Percentiles rank a stretch among this genome's conserved stretches.
Conservation (phyloP, 2,113 vertebrate species). For the Colistium nudipinnis region DNA sequence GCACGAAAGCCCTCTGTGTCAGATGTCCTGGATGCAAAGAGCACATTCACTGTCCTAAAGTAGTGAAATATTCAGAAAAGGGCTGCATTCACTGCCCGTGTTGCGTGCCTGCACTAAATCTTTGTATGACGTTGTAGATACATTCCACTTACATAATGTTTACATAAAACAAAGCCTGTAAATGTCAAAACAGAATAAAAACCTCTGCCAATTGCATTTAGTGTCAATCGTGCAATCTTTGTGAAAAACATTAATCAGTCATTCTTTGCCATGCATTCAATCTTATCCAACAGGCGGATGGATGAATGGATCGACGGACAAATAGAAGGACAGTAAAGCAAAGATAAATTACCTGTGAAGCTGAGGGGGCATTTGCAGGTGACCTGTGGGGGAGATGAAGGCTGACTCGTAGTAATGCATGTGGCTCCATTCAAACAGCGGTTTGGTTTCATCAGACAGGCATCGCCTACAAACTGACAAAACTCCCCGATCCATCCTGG, state of each 20-base stretch:
- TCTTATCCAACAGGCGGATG: conserved; percentile 22
- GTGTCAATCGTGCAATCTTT: conserved; percentile 18
- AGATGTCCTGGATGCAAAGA: neutral
- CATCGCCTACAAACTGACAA: conserved; percentile 80
- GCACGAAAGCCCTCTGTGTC: conserved; percentile 24
- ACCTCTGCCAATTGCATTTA: conserved; percentile 1
- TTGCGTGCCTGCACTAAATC: neutral
- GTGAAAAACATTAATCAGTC: conserved; percentile 26
- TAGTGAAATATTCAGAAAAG: conserved; percentile 16
- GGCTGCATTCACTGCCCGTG: neutral
- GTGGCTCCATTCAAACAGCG: conserved; percentile 78
- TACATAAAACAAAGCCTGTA: conserved; percentile 13
- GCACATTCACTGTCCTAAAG: neutral
- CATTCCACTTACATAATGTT: neutral
- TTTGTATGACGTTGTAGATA: neutral
- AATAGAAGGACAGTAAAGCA: conserved; percentile 11
- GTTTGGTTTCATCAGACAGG: conserved; percentile 78
- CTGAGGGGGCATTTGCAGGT: conserved; percentile 74
- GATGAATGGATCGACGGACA: conserved; percentile 3
- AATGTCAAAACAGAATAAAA: conserved; percentile 2
- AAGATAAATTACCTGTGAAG: conserved; percentile 80
- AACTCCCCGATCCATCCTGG: conserved; percentile 80
- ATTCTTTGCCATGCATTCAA: neutral
- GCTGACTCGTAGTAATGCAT: conserved; percentile 77
- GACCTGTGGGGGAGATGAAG: conserved; percentile 66